Evolutionary conservation across 2,797 vertebrate genomes (phyloP).

Genomic region (Paguma larvata): DNA sequence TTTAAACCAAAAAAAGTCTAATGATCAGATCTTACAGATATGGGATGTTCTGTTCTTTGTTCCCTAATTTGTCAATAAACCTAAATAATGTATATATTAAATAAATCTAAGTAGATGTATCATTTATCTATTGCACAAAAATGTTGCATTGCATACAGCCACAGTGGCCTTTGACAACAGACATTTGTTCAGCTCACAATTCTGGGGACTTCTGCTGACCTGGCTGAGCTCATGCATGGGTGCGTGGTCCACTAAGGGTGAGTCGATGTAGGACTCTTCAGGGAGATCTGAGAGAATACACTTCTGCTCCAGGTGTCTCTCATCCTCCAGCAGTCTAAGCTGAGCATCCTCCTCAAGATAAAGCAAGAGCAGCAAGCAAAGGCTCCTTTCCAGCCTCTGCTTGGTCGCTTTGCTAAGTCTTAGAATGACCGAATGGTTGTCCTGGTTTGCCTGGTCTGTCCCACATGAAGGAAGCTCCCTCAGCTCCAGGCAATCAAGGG

Average conservation of each 20-base stretch:
- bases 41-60: background rate
- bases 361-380: background rate
- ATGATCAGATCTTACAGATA: background rate
- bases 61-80: background rate
- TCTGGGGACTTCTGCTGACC: background rate
- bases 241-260: background rate
- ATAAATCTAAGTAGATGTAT: background rate
- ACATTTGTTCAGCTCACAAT: too few species aligned
- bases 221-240: background rate
- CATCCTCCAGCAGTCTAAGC: background rate
- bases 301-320: background rate
- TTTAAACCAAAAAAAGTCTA: background rate
- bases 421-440: background rate
- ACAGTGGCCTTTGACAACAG: background rate
- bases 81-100: background rate
- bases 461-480: background rate
- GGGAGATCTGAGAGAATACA: background rate
- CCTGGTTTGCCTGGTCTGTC: background rate
- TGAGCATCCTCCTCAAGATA: background rate
- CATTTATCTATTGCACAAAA: background rate
- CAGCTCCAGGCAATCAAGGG: background rate
- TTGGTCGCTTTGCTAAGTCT: background rate
- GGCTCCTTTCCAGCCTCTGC: background rate
- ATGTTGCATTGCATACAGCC: background rate
- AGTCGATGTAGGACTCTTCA: background rate